Evolutionary conservation across 2,888 invertebrate species (phyloP), one percentile per base, ranked within the genome.

Genomic region (Gisinianus flammeolus): DNA sequence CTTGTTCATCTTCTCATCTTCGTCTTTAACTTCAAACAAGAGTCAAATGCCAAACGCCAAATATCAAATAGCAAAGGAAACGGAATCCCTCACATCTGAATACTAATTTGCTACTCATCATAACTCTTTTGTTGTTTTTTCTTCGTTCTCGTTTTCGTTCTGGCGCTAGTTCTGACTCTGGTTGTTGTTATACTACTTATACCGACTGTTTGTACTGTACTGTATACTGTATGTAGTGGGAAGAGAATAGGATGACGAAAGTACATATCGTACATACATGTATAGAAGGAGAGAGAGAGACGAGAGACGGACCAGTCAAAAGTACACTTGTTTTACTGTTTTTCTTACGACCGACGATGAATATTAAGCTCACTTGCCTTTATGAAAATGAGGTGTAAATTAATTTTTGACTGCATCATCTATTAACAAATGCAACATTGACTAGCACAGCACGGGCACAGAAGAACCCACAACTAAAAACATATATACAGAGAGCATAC

Each of bases 331-430:
- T 54, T 54, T 66, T 66, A 66, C 8, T 30, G 66, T 28, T 12
- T 30, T 30, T 30, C 66, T 30, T 30, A 66, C 66, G 35, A 68
- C n/a, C 68, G 31, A 31, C 44, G 44, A 44, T 68, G 68, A 68
- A 68, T 68, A 68, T 44, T 68, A 68, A 68, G 44, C 44, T 30
- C 16, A 31, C 31, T 16, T 28, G 31, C 66, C 24, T 66, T 66
- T 66, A 30, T 68, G 28, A 44, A 62, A 73, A 73, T 33, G 64
- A 73, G 62, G 73, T 73, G 73, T 73, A 73, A 73, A 73, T 73
- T 73, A 73, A 73, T 73, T 73, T 73, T 72, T 31, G n/a, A n/a
- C n/a, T n/a, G n/a, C n/a, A 22, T 31, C 22, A 22, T 70, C 54
- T 16, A 69, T 70, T 62, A 44, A 19, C 44, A 44, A n/a, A n/a